Conservation (phyloP, 1,140 invertebrate species). For the Brachionus asplanchnoidis region DNA sequence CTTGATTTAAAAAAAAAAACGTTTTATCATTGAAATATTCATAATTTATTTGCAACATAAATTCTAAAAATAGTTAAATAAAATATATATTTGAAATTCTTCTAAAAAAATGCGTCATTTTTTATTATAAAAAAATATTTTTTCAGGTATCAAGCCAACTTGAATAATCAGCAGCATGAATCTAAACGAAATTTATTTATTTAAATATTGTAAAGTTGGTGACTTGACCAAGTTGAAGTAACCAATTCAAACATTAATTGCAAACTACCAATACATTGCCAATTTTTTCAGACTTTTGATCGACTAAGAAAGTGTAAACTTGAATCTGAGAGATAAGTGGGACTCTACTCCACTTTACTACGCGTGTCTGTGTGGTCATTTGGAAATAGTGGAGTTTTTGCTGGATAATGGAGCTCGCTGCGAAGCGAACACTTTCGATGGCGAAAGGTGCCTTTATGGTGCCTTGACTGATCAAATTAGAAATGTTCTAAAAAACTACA, state of each 20-base stretch:
- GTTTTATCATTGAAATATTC: neutral
- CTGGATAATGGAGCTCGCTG: conserved; percentile 60
- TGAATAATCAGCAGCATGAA: neutral
- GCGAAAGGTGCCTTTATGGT: conserved; percentile 62
- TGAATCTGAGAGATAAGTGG: conserved; percentile 61
- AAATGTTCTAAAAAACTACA: conserved; percentile 58
- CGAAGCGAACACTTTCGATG: conserved; percentile 63
- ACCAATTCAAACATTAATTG: conserved; percentile 22
- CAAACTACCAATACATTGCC: neutral
- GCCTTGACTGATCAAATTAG: conserved; percentile 60
- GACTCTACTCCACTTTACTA: conserved; percentile 63
- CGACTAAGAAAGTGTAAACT: conserved; percentile 60
- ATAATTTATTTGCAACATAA: neutral
- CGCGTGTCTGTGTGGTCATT: conserved; percentile 62
- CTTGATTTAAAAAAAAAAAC: neutral
- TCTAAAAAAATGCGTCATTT: conserved; percentile 17
- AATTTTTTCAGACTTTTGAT: conserved; percentile 54
- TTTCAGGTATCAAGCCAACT: neutral
- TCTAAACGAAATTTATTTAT: conserved; percentile 45
- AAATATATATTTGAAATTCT: neutral
- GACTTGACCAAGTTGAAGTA: conserved; percentile 55
- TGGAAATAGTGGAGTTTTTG: conserved; percentile 59
- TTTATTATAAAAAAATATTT: neutral
- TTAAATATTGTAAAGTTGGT: conserved; percentile 54
- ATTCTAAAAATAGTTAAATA: neutral